Conservation (phyloP, 2,888 invertebrate species). For the Achlya flavicornis region DNA sequence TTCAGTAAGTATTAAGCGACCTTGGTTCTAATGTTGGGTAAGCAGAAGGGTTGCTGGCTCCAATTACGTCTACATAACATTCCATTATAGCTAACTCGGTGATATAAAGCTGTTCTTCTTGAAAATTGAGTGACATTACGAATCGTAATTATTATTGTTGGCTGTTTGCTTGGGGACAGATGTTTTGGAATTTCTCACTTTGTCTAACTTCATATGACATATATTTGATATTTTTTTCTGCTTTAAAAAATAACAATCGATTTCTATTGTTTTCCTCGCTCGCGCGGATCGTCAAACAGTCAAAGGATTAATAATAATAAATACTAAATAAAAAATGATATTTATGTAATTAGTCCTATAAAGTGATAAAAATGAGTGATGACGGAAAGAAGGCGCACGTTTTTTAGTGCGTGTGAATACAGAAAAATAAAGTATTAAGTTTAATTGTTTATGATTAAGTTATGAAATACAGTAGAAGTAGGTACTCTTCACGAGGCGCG, state of each 20-base stretch:
- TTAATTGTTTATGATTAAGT: slow-evolving; percentile 16
- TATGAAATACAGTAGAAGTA: slow-evolving; percentile 12
- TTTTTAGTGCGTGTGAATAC: not conserved
- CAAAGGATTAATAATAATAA: too few relatives aligned
- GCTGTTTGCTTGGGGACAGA: slow-evolving; percentile 12
- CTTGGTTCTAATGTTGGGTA: slow-evolving; percentile 67
- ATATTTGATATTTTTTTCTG: too few relatives aligned
- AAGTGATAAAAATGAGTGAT: not conserved
- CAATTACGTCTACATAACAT: slow-evolving; percentile 57
- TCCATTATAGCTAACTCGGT: slow-evolving; percentile 45
- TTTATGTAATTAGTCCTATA: not conserved
- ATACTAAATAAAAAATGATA: not conserved
- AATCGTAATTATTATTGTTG: slow-evolving; percentile 45
- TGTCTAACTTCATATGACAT: not conserved
- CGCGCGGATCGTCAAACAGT: too few relatives aligned
- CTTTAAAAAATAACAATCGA: too few relatives aligned
- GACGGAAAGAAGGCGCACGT: not conserved
- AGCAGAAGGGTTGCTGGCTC: slow-evolving; percentile 63
- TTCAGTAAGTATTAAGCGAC: slow-evolving; percentile 74
- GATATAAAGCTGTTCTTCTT: slow-evolving; percentile 44
- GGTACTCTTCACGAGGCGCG: slow-evolving; percentile 24
- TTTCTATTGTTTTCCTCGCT: too few relatives aligned
- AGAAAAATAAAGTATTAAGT: not conserved
- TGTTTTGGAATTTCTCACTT: slow-evolving; percentile 3
- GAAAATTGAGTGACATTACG: slow-evolving; percentile 54